phyloP scores from a whole-genome alignment of 2,113 vertebrate genomes.

The Phocoena phocoena region DNA sequence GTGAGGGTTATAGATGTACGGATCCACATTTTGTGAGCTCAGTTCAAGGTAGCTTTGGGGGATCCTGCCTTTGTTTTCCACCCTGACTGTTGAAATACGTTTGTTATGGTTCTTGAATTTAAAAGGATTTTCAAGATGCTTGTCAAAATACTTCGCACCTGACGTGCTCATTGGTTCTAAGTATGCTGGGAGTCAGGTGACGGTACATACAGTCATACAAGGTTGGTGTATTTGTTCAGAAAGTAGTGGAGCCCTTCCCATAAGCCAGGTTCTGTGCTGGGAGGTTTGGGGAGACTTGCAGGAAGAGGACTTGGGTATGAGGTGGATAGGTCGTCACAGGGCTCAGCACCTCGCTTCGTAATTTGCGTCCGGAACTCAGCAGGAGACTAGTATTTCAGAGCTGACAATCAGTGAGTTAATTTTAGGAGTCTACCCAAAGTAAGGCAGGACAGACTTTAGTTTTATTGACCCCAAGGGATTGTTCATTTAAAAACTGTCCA shows the following conservation, averaged over 20 bases:
- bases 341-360: neutral
- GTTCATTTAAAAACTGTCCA: neutral
- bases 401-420: neutral
- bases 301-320: neutral
- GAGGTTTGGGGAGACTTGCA: too few species aligned
- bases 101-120: neutral
- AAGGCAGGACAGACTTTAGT: neutral
- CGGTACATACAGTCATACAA: fast-evolving
- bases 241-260: neutral
- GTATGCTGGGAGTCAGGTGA: neutral
- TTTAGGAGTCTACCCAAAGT: neutral
- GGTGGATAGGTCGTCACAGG: too few species aligned
- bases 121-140: neutral
- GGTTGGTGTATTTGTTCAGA: neutral
- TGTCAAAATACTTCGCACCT: neutral
- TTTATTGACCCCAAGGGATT: neutral
- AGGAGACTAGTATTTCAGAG: neutral
- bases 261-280: too few species aligned
- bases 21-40: neutral
- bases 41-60: neutral
- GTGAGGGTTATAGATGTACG: neutral
- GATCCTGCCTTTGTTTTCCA: neutral
- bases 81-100: neutral
- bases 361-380: neutral
- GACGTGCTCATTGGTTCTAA: neutral